These are phyloP conservation scores for Pseudomyrmex pallidus DNA, from an alignment of 1,140 invertebrate genomes.

Conservation along the genomic window DNA sequence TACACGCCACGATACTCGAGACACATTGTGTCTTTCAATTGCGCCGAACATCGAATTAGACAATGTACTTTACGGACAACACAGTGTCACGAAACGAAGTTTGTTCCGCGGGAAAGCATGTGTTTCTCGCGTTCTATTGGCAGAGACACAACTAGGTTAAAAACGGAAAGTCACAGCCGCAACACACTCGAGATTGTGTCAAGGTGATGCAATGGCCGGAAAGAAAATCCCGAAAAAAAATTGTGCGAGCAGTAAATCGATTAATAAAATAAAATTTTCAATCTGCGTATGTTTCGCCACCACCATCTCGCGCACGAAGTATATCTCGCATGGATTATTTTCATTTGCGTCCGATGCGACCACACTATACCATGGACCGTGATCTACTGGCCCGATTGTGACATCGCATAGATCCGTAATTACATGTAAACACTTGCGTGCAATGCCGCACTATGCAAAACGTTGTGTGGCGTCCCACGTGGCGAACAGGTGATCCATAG, in stretches of 20 bases:
- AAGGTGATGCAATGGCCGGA: conserved; percentile 62
- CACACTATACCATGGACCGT: conserved; percentile 25
- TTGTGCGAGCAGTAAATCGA: no score
- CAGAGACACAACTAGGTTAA: conserved; percentile 75
- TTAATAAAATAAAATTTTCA: no score
- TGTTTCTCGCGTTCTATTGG: conserved; percentile 68
- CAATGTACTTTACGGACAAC: conserved; percentile 51
- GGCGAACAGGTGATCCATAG: conserved; percentile 8
- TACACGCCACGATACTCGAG: neutral
- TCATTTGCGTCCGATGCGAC: neutral
- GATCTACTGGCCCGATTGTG: conserved; percentile 66
- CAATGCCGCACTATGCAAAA: neutral
- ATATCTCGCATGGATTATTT: neutral
- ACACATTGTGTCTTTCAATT: neutral
- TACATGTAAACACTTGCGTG: conserved; percentile 30
- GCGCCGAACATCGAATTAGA: neutral
- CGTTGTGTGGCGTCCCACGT: conserved; percentile 24
- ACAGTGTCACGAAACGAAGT: conserved; percentile 64
- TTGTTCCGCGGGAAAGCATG: conserved; percentile 52
- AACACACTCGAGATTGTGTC: conserved; percentile 66
- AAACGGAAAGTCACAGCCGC: conserved; percentile 69
- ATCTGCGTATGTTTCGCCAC: no score
- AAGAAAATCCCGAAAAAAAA: conserved; percentile 1
- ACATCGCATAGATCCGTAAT: conserved; percentile 35
- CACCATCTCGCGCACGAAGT: no score